These are phyloP conservation scores for Melospiza melodia DNA, from an alignment of 2,113 vertebrate genomes.

Conservation along the genomic window DNA sequence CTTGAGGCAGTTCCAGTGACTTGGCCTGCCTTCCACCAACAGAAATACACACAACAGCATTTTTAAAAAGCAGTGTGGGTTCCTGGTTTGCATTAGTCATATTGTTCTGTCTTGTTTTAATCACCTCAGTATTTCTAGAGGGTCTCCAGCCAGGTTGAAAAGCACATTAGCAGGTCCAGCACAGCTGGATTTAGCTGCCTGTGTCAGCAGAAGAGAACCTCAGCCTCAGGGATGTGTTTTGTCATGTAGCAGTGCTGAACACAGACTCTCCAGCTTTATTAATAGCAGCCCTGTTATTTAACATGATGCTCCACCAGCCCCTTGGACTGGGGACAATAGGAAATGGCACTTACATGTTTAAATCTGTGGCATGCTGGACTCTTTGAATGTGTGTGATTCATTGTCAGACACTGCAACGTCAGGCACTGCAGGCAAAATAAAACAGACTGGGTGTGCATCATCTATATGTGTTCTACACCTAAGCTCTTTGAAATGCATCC, in stretches of 20 bases:
- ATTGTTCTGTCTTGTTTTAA: neutral
- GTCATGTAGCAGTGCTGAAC: neutral
- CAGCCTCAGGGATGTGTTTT: neutral
- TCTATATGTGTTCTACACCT: neutral
- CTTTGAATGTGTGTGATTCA: conserved; percentile 25
- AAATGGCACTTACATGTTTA: conserved; percentile 31
- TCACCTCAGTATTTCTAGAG: neutral
- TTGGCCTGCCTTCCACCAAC: neutral
- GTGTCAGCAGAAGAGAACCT: conserved; percentile 16
- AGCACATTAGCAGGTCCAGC: neutral
- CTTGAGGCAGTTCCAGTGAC: neutral
- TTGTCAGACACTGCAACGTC: conserved; percentile 13
- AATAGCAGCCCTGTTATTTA: conserved; percentile 55
- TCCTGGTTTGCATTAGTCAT: neutral
- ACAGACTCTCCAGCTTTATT: neutral
- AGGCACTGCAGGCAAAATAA: conserved; percentile 42
- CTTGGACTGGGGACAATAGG: conserved; percentile 49
- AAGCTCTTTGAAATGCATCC: neutral
- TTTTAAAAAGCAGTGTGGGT: neutral
- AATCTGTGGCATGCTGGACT: neutral
- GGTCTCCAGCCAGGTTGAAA: neutral
- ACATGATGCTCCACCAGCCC: neutral
- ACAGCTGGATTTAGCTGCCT: neutral
- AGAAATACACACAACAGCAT: neutral
- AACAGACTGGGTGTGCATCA: neutral